Conservation (phyloP, 2,888 invertebrate species). For the Heteromurus nitidus region DNA sequence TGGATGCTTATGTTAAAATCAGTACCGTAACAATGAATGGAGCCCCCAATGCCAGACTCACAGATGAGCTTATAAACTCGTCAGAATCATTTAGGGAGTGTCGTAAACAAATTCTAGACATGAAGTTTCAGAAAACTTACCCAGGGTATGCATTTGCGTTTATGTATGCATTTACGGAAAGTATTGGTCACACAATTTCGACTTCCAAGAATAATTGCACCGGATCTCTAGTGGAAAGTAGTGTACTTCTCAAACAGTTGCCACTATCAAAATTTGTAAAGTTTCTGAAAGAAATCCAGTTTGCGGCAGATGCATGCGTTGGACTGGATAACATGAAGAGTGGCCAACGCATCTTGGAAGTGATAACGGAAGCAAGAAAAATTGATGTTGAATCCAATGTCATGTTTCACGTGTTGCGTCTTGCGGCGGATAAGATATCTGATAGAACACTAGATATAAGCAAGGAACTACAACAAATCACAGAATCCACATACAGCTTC, state of each 20-base stretch:
- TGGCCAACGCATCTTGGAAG: constrained; percentile 29
- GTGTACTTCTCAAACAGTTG: constrained; percentile 10
- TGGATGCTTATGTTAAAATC: constrained; percentile 52
- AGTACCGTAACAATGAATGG: constrained; percentile 32
- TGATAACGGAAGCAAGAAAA: constrained; percentile 42
- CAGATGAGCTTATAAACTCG: constrained; percentile 20
- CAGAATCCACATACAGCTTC: constrained; percentile 11
- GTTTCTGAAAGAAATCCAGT: constrained; percentile 51
- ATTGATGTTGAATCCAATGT: constrained; percentile 39
- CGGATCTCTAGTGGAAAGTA: not conserved
- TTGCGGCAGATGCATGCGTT: constrained; percentile 55
- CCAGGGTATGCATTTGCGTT: constrained; percentile 47
- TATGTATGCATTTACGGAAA: constrained; percentile 46
- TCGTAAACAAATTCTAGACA: constrained; percentile 46
- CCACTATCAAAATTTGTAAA: constrained; percentile 20
- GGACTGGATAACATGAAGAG: constrained; percentile 31
- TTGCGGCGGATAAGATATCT: constrained; percentile 21
- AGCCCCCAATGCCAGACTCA: not conserved
- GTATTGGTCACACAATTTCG: constrained; percentile 21
- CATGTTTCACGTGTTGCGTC: constrained; percentile 31
- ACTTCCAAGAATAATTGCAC: constrained; percentile 1
- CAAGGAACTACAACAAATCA: constrained; percentile 40
- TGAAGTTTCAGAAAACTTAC: constrained; percentile 42
- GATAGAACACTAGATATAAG: constrained; percentile 27
- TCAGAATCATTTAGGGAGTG: constrained; percentile 45